phyloP scores from a whole-genome alignment of 2,113 vertebrate species.

The human region DNA sequence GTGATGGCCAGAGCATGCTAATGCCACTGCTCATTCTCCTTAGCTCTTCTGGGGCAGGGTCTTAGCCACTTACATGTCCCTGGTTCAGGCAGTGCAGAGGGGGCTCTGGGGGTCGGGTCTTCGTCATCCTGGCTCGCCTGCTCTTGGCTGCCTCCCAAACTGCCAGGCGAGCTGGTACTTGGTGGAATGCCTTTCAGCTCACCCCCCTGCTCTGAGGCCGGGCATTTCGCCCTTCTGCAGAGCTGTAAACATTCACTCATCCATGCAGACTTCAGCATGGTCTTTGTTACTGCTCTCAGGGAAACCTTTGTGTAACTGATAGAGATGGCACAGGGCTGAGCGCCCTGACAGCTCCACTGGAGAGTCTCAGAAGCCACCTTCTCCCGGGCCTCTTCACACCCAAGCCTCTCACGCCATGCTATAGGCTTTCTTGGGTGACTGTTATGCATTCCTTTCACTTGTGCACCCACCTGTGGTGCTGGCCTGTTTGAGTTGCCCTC shows the following conservation, averaged over 20 bases:
- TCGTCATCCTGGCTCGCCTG: background rate
- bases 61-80: background rate
- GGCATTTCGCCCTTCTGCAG: slow-evolving; percentile 65
- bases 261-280: slow-evolving; percentile 61
- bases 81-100: slow-evolving; percentile 45
- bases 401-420: rapidly evolving
- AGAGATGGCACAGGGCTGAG: background rate
- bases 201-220: slow-evolving; percentile 34
- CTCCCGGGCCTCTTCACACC: background rate
- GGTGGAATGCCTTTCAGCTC: background rate
- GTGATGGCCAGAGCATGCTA: slow-evolving; percentile 57
- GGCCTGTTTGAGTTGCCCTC: background rate
- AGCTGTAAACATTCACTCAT: slow-evolving; percentile 66
- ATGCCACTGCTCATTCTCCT: slow-evolving; percentile 40
- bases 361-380: background rate
- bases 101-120: background rate
- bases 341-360: background rate
- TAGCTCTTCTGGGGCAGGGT: slow-evolving; percentile 25
- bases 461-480: background rate
- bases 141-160: background rate
- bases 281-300: slow-evolving; percentile 73
- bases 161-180: background rate
- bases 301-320: slow-evolving; percentile 65
- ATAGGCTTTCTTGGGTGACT: background rate
- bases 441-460: background rate